Evolutionary conservation across 2,888 invertebrate species (phyloP), one percentile per base, ranked within the genome.

Genomic region (Pasiphila rectangulata): DNA sequence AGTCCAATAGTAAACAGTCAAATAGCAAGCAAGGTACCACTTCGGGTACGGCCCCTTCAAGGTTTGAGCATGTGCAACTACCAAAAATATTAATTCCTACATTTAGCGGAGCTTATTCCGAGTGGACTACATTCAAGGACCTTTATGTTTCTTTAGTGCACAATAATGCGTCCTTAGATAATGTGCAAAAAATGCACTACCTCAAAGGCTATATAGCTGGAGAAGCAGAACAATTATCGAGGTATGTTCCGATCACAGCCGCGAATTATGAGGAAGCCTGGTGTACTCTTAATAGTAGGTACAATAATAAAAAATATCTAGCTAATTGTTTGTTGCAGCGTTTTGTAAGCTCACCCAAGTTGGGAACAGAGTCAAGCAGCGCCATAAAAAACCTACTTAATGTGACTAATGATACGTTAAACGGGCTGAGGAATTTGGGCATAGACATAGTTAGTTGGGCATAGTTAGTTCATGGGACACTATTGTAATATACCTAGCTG

Each of bases 261-360:
- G 40, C 15, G 1, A 41, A 41, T 7, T 41, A 41, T 3, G n/a
- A 6, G 10, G 7, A 24, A 32, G 10, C 32, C 16, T 16, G 30
- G 40, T 23, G 2, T 16, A 4, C 4, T 24, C 6, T n/a, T 41
- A 16, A 32, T 1, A 7, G 17, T 4, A 15, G 40, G 6, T 41
- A 23, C 5, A 32, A 41, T n/a, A 41, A 41, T 32, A 41, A 32
- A n/a, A 10, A 39, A 29, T 39, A 39, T 20, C 7, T n/a, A n/a
- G n/a, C n/a, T n/a, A n/a, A n/a, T n/a, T n/a, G n/a, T n/a, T n/a
- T n/a, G n/a, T n/a, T n/a, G n/a, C n/a, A n/a, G n/a, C n/a, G n/a
- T n/a, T n/a, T n/a, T n/a, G n/a, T n/a, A n/a, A n/a, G n/a, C n/a
- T n/a, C n/a, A n/a, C n/a, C n/a, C n/a, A n/a, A n/a, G n/a, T n/a